phyloP scores from a whole-genome alignment of 1,140 invertebrate species.

The Eupeodes corollae region DNA sequence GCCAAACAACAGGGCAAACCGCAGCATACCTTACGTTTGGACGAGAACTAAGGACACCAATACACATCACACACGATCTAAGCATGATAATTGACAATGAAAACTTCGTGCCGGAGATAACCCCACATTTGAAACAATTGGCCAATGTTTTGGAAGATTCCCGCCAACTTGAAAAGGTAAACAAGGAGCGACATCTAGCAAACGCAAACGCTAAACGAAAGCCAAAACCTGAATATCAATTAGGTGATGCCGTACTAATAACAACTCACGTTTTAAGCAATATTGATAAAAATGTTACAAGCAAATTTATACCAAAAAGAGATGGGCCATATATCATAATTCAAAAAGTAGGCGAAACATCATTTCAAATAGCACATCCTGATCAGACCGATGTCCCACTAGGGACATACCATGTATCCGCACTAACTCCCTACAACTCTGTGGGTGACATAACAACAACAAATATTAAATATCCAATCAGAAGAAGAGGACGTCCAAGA shows the following conservation, averaged over 20 bases:
- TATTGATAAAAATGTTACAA: conserved; percentile 11
- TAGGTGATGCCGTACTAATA: conserved; percentile 21
- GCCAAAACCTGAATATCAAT: conserved; percentile 6
- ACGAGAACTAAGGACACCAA: conserved; percentile 14
- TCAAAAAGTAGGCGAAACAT: conserved; percentile 9
- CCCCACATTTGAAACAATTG: conserved; percentile 14
- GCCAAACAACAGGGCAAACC: conserved; percentile 33
- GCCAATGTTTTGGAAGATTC: too few relatives aligned
- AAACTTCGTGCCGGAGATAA: conserved; percentile 20
- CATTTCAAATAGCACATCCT: conserved; percentile 13
- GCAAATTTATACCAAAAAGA: conserved; percentile 28
- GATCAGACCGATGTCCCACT: background rate
- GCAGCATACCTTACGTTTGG: too few relatives aligned
- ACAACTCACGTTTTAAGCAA: conserved; percentile 23
- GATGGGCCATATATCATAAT: conserved; percentile 31
- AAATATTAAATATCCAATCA: too few relatives aligned
- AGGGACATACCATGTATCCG: background rate
- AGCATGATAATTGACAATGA: conserved; percentile 15
- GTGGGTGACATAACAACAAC: too few relatives aligned
- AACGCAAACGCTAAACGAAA: conserved; percentile 11
- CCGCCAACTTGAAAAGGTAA: conserved; percentile 2
- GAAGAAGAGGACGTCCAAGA: too few relatives aligned
- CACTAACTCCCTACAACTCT: too few relatives aligned
- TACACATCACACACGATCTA: conserved; percentile 18
- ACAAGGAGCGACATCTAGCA: background rate